Conservation (phyloP, 30 jellyfish, hydroid and myxozoan species). For the Turritopsis dohrnii region DNA sequence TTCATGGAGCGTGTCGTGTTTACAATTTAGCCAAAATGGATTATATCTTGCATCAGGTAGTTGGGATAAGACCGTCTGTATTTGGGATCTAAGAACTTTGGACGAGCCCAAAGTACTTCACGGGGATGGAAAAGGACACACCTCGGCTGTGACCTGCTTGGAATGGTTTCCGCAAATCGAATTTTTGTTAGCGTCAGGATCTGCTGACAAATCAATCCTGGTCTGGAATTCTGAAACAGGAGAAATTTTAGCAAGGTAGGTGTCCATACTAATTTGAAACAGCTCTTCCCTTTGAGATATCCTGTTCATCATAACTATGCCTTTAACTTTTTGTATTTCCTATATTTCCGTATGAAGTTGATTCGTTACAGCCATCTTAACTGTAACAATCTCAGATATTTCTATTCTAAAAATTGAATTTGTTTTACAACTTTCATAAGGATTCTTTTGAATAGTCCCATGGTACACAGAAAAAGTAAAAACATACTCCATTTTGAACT, state of each 20-base stretch:
- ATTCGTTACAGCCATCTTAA: too few relatives aligned
- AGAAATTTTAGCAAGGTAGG: slow-evolving; percentile 47
- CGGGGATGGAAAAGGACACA: slow-evolving; percentile 66
- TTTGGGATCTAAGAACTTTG: slow-evolving; percentile 75
- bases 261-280: neutral
- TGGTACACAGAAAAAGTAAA: too few relatives aligned
- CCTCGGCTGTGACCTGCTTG: slow-evolving; percentile 64
- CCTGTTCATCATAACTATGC: neutral
- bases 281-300: too few relatives aligned
- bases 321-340: neutral
- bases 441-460: too few relatives aligned
- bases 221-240: slow-evolving; percentile 77
- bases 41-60: slow-evolving; percentile 78
- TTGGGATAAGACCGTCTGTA: slow-evolving; percentile 71
- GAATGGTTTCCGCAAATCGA: slow-evolving; percentile 86
- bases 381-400: too few relatives aligned
- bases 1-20: slow-evolving; percentile 65
- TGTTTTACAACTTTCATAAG: too few relatives aligned
- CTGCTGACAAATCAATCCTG: slow-evolving; percentile 63
- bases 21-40: slow-evolving; percentile 70
- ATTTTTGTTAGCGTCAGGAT: slow-evolving; percentile 64
- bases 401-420: too few relatives aligned
- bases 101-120: slow-evolving; percentile 42
- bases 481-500: neutral
- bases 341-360: too few relatives aligned